Percentiles rank a stretch among this genome's conserved stretches.
These are phyloP conservation scores for Drosophila nigritarsus DNA, from an alignment of 2,888 invertebrate species.

Conservation along the genomic window DNA sequence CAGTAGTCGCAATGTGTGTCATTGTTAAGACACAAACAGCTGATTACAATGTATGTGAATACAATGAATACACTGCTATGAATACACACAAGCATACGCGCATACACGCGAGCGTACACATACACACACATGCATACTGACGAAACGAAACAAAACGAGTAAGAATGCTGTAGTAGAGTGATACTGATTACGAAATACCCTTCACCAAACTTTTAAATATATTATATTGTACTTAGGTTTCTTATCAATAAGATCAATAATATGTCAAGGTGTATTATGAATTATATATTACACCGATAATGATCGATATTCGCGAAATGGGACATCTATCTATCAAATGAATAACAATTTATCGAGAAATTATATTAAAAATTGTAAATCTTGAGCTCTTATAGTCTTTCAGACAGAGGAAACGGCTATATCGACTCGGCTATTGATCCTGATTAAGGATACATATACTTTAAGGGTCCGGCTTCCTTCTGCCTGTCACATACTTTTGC, in stretches of 20 bases:
- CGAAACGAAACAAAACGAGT: slow-evolving; percentile 7
- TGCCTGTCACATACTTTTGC: not conserved
- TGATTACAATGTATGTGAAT: slow-evolving; percentile 42
- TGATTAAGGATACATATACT: not conserved
- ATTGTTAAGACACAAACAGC: slow-evolving; percentile 53
- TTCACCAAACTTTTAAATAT: not conserved
- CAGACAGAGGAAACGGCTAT: not conserved
- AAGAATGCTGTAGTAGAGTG: not conserved
- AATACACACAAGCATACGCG: slow-evolving; percentile 6
- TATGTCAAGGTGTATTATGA: not conserved
- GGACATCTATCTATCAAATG: not conserved
- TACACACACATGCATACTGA: not conserved
- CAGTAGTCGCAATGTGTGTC: slow-evolving; percentile 45
- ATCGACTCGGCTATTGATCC: not conserved
- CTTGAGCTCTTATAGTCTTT: not conserved
- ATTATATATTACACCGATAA: not conserved
- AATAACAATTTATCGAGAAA: not conserved
- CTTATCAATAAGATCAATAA: not conserved
- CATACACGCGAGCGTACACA: not conserved
- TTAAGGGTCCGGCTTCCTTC: not conserved
- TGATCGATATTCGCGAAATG: not conserved
- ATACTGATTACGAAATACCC: not conserved
- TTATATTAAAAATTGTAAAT: not conserved
- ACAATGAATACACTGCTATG: slow-evolving; percentile 18
- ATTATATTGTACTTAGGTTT: not conserved